Evolutionary conservation across 92 coral and sea anemone genomes (phyloP).

Genomic region (Siderastrea radians): DNA sequence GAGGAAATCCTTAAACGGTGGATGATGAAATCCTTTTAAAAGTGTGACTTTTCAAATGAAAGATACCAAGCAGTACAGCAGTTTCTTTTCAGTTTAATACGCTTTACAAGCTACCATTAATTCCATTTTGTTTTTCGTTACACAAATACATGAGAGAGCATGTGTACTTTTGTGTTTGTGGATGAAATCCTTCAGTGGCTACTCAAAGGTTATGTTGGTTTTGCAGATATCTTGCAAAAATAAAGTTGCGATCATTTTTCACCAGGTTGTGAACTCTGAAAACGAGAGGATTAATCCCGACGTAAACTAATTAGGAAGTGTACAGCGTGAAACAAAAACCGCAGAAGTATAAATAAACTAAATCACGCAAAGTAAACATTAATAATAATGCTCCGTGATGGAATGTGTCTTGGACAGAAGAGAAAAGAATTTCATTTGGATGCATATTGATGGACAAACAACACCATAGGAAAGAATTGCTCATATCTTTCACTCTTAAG

Average conservation of each 20-base stretch:
- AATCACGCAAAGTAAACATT: constrained; percentile 29
- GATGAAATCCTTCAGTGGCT: too few relatives aligned
- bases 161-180: too few relatives aligned
- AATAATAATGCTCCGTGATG: constrained; percentile 16
- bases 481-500: too few relatives aligned
- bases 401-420: constrained; percentile 4
- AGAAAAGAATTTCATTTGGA: too few relatives aligned
- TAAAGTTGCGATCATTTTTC: background rate
- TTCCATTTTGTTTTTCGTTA: too few relatives aligned
- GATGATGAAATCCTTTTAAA: too few relatives aligned
- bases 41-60: too few relatives aligned
- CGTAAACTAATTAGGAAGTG: constrained; percentile 8
- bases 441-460: background rate
- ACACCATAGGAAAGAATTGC: background rate
- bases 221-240: background rate
- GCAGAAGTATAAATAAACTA: background rate
- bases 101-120: too few relatives aligned
- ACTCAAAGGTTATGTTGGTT: background rate
- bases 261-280: background rate
- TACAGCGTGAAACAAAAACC: constrained; percentile 3
- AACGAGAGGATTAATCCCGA: background rate
- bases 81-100: too few relatives aligned
- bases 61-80: too few relatives aligned
- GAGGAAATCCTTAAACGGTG: too few relatives aligned
- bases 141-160: too few relatives aligned